Base-by-base conservation (phyloP, 2,113 vertebrate species). In the Pachyramphus minor region DNA sequence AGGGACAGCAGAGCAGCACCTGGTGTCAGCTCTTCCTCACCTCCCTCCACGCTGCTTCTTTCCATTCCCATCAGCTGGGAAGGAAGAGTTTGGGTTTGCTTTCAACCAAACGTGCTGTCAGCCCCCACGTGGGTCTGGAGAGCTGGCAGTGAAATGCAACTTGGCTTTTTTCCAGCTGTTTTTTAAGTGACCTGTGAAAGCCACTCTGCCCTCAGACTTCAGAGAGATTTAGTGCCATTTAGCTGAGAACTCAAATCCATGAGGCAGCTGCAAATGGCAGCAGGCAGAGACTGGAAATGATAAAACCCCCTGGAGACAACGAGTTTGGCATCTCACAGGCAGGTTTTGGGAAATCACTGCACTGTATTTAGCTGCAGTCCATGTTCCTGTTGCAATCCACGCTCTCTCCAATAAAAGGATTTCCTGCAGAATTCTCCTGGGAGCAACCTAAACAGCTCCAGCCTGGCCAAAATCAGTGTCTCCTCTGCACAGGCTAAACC, bases 11-110 rank as follows among this genome's bases (percentile, higher is more conserved):
- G 42, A 62, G 67, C 10, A 31, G 3, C 74, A 30, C 17, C 71
- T 62, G 11, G 28, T 7, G 5, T 7, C 31, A 3, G 64, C 69
- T 53, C 83, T 6, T 27, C 27, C 28, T 30, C 35, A 4, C 33
- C n/a, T 11, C 12, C 62, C 56, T 50, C 41, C 41, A 0, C 0
- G 0, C 63, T 64, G 25, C 4, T 28, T 3, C 66, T 9, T 37
- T 5, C 71, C 22, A 4, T n/a, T 22, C 73, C 73, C 86, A 11
- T 4, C 4, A 1, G 9, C 41, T 14, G 60, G 37, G 31, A 35
- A 82, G 35, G 69, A 50, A 33, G 69, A 37, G 35, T 15, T 56
- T 22, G 35, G 67, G 13, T 35, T 31, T 63, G 24, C 41, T 47
- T 13, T 24, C 64, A 62, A 3, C n/a, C 56, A 3, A n/a, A 28